Conservation (phyloP, 2,888 invertebrate species). For the Sphaeridia pumilis region DNA sequence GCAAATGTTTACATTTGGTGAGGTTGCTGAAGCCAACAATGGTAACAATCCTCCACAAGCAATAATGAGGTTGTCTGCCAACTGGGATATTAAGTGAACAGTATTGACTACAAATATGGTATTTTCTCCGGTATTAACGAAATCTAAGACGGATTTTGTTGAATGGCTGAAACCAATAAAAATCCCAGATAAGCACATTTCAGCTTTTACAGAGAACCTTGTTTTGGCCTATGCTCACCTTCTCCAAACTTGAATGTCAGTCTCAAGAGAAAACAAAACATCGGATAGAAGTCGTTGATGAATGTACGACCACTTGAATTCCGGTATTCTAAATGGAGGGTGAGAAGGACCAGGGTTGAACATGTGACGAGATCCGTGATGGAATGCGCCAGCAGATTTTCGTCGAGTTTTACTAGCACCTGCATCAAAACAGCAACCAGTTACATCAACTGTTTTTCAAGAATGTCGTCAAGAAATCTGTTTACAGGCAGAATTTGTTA, state of each 20-base stretch:
- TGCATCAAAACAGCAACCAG: too few relatives aligned
- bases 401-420: slow-evolving; percentile 8
- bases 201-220: too few relatives aligned
- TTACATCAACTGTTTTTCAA: too few relatives aligned
- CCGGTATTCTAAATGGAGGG: slow-evolving; percentile 96
- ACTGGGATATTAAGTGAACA: slow-evolving; percentile 95
- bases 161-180: slow-evolving; percentile 80
- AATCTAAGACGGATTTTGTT: slow-evolving; percentile 91
- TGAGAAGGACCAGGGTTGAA: slow-evolving; percentile 86
- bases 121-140: slow-evolving; percentile 96
- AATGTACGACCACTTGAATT: slow-evolving; percentile 99
- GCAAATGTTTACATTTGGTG: slow-evolving; percentile 73
- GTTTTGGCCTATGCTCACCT: slow-evolving; percentile 42
- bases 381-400: slow-evolving; percentile 34
- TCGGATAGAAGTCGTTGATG: slow-evolving; percentile 93
- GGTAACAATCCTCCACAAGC: slow-evolving; percentile 96
- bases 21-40: slow-evolving; percentile 92
- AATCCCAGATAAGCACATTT: too few relatives aligned
- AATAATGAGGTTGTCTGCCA: slow-evolving; percentile 97
- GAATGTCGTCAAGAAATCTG: too few relatives aligned
- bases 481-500: slow-evolving; percentile 42
- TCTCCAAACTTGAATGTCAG: slow-evolving; percentile 86
- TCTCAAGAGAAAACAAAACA: slow-evolving; percentile 90
- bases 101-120: slow-evolving; percentile 99
- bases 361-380: slow-evolving; percentile 57